A percentile compares a stretch with the other conserved stretches of the same genome.
Conservation (phyloP, 2,113 vertebrate genomes). For the Erythrolamprus reginae region DNA sequence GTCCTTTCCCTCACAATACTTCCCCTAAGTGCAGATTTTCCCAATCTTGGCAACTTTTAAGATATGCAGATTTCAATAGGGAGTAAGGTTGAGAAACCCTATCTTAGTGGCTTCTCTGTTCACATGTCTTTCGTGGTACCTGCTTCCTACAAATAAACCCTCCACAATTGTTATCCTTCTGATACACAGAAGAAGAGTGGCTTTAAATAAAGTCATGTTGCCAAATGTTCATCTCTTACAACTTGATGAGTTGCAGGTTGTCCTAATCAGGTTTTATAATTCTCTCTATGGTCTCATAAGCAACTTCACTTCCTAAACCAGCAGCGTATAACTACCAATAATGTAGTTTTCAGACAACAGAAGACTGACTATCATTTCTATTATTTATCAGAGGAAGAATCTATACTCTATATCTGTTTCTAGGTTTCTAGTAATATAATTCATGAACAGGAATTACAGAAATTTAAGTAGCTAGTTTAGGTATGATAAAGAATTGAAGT, state of each 20-base stretch:
- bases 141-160: neutral
- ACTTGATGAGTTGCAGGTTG: neutral
- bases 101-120: neutral
- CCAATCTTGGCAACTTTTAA: too few relatives aligned
- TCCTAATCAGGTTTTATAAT: neutral
- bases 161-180: neutral
- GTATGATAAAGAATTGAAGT: neutral
- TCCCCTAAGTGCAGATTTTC: neutral
- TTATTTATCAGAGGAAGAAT: too few relatives aligned
- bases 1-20: neutral
- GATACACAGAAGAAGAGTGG: neutral
- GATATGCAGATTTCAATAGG: too few relatives aligned
- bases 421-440: neutral
- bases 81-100: neutral
- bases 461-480: neutral
- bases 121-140: neutral
- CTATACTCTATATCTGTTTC: neutral
- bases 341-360: neutral
- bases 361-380: neutral
- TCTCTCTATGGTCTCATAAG: neutral
- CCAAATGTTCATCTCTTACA: neutral
- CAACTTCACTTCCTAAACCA: neutral
- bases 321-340: neutral
- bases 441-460: neutral
- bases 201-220: neutral